Conservation (phyloP, 2,113 vertebrate genomes). For the Castor canadensis region DNA sequence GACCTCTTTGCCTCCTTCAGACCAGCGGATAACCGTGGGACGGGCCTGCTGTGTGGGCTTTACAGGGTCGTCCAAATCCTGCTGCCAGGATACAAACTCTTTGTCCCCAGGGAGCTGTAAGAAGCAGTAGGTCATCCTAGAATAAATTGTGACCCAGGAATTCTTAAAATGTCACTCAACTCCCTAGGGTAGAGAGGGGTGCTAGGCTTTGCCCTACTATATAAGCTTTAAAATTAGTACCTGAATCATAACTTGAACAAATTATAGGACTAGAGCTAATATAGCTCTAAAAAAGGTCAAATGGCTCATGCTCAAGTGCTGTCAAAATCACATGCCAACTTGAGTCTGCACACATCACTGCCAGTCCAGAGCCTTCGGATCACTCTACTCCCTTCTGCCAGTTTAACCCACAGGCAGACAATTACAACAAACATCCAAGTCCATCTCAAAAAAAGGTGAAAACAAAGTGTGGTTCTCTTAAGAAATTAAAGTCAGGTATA, state of each 20-base stretch:
- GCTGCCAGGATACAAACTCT: conserved; percentile 90
- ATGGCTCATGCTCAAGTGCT: not conserved
- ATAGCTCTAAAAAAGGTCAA: not conserved
- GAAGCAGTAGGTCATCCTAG: conserved; percentile 69
- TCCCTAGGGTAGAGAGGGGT: not conserved
- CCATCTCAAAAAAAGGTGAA: not conserved
- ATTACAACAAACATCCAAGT: not conserved
- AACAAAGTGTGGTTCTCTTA: not conserved
- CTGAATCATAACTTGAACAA: not conserved
- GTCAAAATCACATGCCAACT: not conserved
- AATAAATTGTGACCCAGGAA: conserved; percentile 66
- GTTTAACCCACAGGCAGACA: not conserved
- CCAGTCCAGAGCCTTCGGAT: not conserved
- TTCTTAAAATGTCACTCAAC: conserved; percentile 46
- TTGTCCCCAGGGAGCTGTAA: conserved; percentile 91
- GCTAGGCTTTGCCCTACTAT: not conserved
- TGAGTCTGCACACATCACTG: not conserved
- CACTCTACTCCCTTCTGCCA: not conserved
- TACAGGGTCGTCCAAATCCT: conserved; percentile 92
- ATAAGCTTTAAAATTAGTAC: not conserved
- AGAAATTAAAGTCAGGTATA: conserved; percentile 13
- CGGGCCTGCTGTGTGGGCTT: conserved; percentile 92
- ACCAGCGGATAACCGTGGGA: conserved; percentile 98
- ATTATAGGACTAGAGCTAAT: not conserved
- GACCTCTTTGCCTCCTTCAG: conserved; percentile 95